A percentile compares a stretch with the other conserved stretches of the same genome.
Evolutionary conservation across 2,113 vertebrate species (phyloP).

Genomic region (Henicopernis longicauda): DNA sequence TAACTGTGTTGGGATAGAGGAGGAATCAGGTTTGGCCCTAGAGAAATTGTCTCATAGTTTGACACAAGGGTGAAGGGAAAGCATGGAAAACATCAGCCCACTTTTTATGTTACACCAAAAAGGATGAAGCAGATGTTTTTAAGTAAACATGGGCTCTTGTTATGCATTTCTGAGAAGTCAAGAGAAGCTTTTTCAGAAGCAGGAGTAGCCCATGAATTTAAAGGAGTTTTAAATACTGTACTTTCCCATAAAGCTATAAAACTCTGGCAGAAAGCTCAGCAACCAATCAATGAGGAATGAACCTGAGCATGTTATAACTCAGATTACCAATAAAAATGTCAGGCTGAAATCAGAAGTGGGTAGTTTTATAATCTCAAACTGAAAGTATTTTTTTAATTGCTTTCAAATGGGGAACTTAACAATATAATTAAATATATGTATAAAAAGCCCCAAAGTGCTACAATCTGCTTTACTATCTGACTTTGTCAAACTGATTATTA

Average conservation of each 20-base stretch:
- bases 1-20: not conserved
- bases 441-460: constrained; percentile 65
- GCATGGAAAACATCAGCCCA: constrained; percentile 65
- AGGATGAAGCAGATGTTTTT: constrained; percentile 76
- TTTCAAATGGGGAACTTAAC: constrained; percentile 75
- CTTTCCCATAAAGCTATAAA: constrained; percentile 78
- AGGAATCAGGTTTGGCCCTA: not conserved
- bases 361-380: constrained; percentile 72
- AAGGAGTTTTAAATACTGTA: constrained; percentile 75
- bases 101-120: constrained; percentile 68
- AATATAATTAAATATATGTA: constrained; percentile 74
- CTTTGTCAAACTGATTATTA: constrained; percentile 71
- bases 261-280: constrained; percentile 70
- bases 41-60: constrained; percentile 49
- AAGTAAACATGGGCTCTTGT: constrained; percentile 74
- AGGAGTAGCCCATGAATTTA: constrained; percentile 74
- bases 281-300: constrained; percentile 73
- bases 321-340: constrained; percentile 83
- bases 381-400: constrained; percentile 76
- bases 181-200: constrained; percentile 76
- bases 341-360: constrained; percentile 72
- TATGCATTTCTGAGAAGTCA: constrained; percentile 69
- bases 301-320: constrained; percentile 77
- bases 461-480: constrained; percentile 73
- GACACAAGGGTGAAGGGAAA: constrained; percentile 55